Base-by-base conservation (phyloP, 1,140 invertebrate species). In the Hylaeus anthracinus region DNA sequence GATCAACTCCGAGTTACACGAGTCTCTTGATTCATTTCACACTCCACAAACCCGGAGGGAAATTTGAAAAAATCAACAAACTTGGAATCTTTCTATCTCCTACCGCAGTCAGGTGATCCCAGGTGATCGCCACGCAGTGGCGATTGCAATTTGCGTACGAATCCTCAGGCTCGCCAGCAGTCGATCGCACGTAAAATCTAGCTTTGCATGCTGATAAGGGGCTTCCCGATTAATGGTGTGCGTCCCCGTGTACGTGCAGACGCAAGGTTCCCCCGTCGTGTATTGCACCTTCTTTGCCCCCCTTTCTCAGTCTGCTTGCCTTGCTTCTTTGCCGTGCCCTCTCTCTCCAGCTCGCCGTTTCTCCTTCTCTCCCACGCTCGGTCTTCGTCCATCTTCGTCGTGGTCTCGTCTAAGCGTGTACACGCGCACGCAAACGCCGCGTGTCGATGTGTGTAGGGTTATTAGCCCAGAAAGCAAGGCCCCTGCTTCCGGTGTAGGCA, bases 401-500 rank as follows among this genome's bases (percentile, higher is more conserved):
- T 51, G 56, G 76, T 82, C 45, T 51, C 64, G 65, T 88, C 75
- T 82, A 82, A 79, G 82, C 58, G 80, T 83, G 85, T 85, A 87
- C 78, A 86, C 85, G 87, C 85, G 88, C 86, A 90, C 88, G 85
- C 85, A 91, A 89, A 88, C 83, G 86, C 88, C 88, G 86, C 77
- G 88, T 81, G 87, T 90, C 90, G 90, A 90, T 91, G 92, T 91
- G 90, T 89, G 88, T 92, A 93, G 91, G 93, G 92, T 93, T 93
- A 93, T 93, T 93, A 93, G 93, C 92, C 91, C 92, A 93, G 92
- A 93, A 93, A 93, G 92, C 92, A 92, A 93, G 92, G 92, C 90
- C 92, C 91, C 91, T 89, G 89, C 90, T 93, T 93, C 92, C 93
- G 92, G 92, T 93, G 92, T 87, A 91, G 89, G 90, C 90, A 92